Evolutionary conservation across 1,140 invertebrate genomes (phyloP), one percentile per base, ranked within the genome.

Genomic region (Caenorhabditis latens): DNA sequence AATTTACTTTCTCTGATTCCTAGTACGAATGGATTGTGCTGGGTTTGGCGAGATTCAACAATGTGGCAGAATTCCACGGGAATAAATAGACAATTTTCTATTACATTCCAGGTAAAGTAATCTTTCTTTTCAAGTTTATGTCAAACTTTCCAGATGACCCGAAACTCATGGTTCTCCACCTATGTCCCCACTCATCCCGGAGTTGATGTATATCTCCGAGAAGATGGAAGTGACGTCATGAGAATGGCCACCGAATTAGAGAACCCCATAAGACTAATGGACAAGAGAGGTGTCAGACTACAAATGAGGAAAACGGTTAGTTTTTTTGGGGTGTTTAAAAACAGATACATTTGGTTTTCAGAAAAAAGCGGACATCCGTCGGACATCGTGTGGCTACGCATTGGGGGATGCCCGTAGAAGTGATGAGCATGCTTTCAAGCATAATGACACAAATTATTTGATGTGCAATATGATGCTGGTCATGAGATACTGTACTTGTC

Each of bases 91-190:
- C 86, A 85, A 16, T 88, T 88, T 43, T 50, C 50, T 8, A 88
- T 88, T 40, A 86, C 84, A 57, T 88, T 88, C 79, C 87, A 88
- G 53, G 87, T 88, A 43, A 2, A 48, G 0, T 11, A 55, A 1
- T 32, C 32, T 1, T 32, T 32, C 50, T 3, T 48, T 43, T 19
- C 5, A 2, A 32, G 7, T 6, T 8, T 14, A 40, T 8, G 63
- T n/a, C 24, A 21, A 58, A 0, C 50, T 46, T 57, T 87, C 48
- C 65, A 89, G 85, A 87, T 89, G 55, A 82, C 88, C n/a, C 42
- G 85, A 46, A 89, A 89, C 86, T 89, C 88, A 2, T 89, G 88
- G 87, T 87, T 82, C 46, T 71, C 87, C 55, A 65, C 79, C 46
- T 84, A 65, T 32, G 48, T 89, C 42, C 79, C 61, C 24, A 48